phyloP scores from a whole-genome alignment of 2,113 vertebrate genomes.

The Riparia riparia region DNA sequence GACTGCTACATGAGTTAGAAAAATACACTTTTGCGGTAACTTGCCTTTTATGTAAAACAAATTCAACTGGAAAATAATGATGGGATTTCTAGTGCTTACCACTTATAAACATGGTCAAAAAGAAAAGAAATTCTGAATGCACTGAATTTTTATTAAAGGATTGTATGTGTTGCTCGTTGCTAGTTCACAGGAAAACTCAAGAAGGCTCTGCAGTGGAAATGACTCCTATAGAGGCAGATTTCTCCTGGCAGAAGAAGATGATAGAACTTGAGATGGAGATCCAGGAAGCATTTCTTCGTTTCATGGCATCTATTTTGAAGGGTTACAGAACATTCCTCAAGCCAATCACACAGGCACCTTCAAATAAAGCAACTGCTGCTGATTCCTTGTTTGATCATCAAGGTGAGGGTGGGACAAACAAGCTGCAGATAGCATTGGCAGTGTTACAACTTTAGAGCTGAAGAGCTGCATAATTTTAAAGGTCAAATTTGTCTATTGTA shows the following conservation, averaged over 20 bases:
- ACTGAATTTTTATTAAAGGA: background rate
- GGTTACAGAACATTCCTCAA: slow-evolving; percentile 94
- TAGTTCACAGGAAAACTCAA: slow-evolving; percentile 81
- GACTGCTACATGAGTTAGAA: background rate
- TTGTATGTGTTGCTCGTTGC: background rate
- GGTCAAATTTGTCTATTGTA: background rate
- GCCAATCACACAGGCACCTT: slow-evolving; percentile 94
- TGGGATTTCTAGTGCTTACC: background rate
- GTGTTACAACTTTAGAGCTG: background rate
- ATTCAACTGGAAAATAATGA: background rate
- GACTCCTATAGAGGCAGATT: slow-evolving; percentile 96
- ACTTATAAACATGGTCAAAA: background rate
- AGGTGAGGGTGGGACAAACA: slow-evolving; percentile 75
- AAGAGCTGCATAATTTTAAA: background rate
- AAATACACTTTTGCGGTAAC: background rate
- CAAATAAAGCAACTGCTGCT: slow-evolving; percentile 91
- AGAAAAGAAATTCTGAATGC: background rate
- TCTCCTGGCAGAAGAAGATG: slow-evolving; percentile 95
- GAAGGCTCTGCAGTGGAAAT: slow-evolving; percentile 89
- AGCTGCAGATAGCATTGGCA: background rate
- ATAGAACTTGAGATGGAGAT: slow-evolving; percentile 93
- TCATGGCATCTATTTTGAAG: slow-evolving; percentile 95
- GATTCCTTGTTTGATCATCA: slow-evolving; percentile 96
- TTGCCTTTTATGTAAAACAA: background rate
- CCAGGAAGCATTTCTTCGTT: slow-evolving; percentile 94